Conservation (phyloP, 92 coral and sea anemone species). For the Siderastrea radians region DNA sequence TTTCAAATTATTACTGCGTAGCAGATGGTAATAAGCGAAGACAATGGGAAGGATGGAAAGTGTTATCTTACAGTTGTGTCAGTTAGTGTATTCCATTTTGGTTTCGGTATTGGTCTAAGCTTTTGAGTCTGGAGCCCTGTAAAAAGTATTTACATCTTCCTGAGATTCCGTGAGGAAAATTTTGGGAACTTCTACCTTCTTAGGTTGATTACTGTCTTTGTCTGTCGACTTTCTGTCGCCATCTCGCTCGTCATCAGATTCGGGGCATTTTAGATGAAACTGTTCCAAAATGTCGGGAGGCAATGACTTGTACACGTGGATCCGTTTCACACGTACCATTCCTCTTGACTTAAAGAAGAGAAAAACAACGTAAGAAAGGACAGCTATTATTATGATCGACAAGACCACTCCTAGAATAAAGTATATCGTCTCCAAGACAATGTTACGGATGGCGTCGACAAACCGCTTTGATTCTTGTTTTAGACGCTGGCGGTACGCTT, state of each 20-base stretch:
- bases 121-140: background rate
- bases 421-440: slow-evolving; percentile 75
- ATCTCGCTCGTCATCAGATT: slow-evolving; percentile 9
- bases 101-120: background rate
- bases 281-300: slow-evolving; percentile 70
- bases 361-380: slow-evolving; percentile 53
- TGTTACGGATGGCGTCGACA: slow-evolving; percentile 80
- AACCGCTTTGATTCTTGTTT: slow-evolving; percentile 83
- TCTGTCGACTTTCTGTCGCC: slow-evolving; percentile 18
- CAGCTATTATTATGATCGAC: slow-evolving; percentile 28
- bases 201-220: slow-evolving; percentile 1
- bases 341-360: slow-evolving; percentile 80
- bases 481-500: slow-evolving; percentile 69
- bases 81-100: too few species aligned
- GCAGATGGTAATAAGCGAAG: too few species aligned
- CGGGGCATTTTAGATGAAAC: slow-evolving; percentile 47
- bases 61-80: too few species aligned
- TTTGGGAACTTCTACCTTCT: slow-evolving; percentile 52
- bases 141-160: background rate
- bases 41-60: too few species aligned
- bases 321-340: slow-evolving; percentile 73
- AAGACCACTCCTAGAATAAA: slow-evolving; percentile 60
- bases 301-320: slow-evolving; percentile 77
- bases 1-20: background rate
- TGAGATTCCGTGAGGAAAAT: slow-evolving; percentile 40